A percentile compares a stretch with the other conserved stretches of the same genome.
phyloP scores from a whole-genome alignment of 2,797 vertebrate genomes.

The Hippoglossus hippoglossus region DNA sequence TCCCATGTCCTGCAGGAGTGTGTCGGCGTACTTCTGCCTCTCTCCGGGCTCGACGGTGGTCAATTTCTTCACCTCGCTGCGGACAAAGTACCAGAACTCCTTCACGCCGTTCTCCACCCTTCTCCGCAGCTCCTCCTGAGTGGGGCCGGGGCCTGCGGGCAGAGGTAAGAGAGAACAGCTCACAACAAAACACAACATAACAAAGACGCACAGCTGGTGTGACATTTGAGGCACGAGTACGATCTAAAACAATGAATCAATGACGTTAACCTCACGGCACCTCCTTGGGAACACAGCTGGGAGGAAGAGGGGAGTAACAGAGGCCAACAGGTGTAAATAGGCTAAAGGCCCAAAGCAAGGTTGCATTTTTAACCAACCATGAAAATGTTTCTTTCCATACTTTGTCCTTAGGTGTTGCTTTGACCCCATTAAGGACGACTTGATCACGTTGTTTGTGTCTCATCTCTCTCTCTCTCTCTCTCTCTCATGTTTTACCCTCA shows the following conservation, averaged over 20 bases:
- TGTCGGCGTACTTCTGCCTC: constrained; percentile 90
- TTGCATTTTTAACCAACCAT: constrained; percentile 22
- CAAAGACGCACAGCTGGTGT: not conserved
- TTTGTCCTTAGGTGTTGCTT: constrained; percentile 58
- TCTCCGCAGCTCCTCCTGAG: constrained; percentile 93
- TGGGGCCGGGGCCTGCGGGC: constrained; percentile 88
- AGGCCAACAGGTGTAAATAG: constrained; percentile 5
- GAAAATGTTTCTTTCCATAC: constrained; percentile 29
- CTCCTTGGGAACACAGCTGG: constrained; percentile 19
- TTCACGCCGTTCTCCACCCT: constrained; percentile 95
- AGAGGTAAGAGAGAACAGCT: not conserved
- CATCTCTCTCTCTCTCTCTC: constrained; percentile 17
- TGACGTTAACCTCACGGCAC: constrained; percentile 28
- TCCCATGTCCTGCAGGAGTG: constrained; percentile 94
- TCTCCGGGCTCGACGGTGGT: constrained; percentile 88
- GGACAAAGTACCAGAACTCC: constrained; percentile 98
- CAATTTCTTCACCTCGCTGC: constrained; percentile 95
- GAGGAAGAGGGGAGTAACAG: not conserved
- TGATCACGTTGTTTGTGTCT: constrained; percentile 54
- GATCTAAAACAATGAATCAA: constrained; percentile 34
- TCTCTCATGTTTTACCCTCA: constrained; percentile 32
- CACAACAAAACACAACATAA: constrained; percentile 22
- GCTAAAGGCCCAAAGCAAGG: constrained; percentile 23
- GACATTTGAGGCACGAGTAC: constrained; percentile 28
- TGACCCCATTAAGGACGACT: constrained; percentile 71